Conservation (phyloP, 35 echinoderm and acorn worm species). For the Acanthaster planci region DNA sequence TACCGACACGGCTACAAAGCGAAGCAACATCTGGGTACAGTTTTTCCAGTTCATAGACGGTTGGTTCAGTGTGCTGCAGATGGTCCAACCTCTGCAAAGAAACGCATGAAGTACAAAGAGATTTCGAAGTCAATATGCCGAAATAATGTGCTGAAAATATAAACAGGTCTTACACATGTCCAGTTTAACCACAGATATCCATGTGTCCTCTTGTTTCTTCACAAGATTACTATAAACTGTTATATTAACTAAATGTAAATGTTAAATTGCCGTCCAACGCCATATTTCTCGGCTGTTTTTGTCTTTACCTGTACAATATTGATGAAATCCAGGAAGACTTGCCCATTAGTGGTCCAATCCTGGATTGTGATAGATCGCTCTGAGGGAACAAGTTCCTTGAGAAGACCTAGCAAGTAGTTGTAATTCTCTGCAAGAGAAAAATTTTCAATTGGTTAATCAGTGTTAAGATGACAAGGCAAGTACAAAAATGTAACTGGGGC, state of each 20-base stretch:
- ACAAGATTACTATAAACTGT: too few relatives aligned
- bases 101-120: background rate
- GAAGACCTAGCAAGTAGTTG: conserved; percentile 70
- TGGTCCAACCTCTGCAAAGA: conserved; percentile 43
- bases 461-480: too few relatives aligned
- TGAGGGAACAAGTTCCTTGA: conserved; percentile 65
- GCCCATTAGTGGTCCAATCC: conserved; percentile 92
- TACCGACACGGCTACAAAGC: conserved; percentile 76
- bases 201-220: too few relatives aligned
- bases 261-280: too few relatives aligned
- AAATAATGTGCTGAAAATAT: too few relatives aligned
- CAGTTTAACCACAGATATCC: too few relatives aligned
- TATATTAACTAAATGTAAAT: too few relatives aligned
- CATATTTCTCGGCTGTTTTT: too few relatives aligned
- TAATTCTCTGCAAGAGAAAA: conserved; percentile 78
- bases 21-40: conserved; percentile 92
- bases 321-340: conserved; percentile 93
- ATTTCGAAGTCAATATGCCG: background rate
- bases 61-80: conserved; percentile 56
- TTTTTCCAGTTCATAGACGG: conserved; percentile 77
- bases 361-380: conserved; percentile 74
- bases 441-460: too few relatives aligned
- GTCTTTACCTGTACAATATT: conserved; percentile 72
- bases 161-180: too few relatives aligned
- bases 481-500: too few relatives aligned